These are phyloP conservation scores for Simalia tracyae DNA, from an alignment of 2,797 vertebrate genomes.

Conservation along the genomic window DNA sequence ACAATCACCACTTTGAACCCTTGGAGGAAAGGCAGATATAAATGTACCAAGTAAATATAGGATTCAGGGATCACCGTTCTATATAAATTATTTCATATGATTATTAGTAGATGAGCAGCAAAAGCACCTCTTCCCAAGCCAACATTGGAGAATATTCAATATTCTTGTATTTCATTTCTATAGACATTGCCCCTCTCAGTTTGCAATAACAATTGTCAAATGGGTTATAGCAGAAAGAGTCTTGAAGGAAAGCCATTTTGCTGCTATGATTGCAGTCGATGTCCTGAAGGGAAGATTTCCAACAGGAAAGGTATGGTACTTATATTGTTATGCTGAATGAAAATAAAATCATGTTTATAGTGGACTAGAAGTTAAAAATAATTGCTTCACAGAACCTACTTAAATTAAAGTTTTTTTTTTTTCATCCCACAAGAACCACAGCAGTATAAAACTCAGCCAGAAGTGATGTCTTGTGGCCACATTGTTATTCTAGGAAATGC, in stretches of 20 bases:
- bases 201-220: conserved; percentile 73
- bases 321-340: neutral
- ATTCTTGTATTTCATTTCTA: neutral
- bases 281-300: conserved; percentile 67
- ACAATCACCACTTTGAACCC: neutral
- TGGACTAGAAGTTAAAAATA: too few relatives aligned
- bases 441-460: neutral
- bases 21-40: neutral
- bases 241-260: conserved; percentile 69
- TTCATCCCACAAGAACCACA: neutral
- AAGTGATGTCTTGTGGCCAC: neutral
- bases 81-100: neutral
- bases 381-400: neutral
- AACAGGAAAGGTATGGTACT: neutral
- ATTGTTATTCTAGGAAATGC: neutral
- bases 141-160: neutral
- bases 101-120: neutral
- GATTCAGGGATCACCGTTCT: neutral
- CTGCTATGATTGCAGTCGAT: conserved; percentile 76
- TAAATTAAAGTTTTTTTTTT: neutral
- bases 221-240: conserved; percentile 70
- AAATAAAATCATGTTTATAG: neutral
- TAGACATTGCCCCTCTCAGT: conserved; percentile 66
- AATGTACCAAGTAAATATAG: neutral
- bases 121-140: neutral